A percentile compares a stretch with the other conserved stretches of the same genome.
These are phyloP conservation scores for Eumaeus atala DNA, from an alignment of 1,140 invertebrate genomes.

Conservation along the genomic window DNA sequence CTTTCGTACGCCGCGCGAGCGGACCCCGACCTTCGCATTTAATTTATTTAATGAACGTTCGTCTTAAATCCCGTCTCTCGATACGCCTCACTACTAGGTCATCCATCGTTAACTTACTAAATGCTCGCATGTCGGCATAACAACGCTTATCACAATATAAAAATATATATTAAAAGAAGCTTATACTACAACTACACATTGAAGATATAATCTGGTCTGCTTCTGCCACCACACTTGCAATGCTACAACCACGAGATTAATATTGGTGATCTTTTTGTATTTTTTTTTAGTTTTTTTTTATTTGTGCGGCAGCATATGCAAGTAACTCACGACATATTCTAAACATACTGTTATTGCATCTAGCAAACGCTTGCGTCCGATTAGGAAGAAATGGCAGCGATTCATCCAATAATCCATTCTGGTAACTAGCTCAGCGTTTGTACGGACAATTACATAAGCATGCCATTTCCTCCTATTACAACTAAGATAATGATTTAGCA, in stretches of 20 bases:
- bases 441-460: conserved; percentile 43
- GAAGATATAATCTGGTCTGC: conserved; percentile 64
- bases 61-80: conserved; percentile 12
- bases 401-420: conserved; percentile 20
- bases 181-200: conserved; percentile 69
- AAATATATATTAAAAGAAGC: conserved; percentile 73
- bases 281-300: conserved; percentile 45
- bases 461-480: conserved; percentile 42
- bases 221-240: conserved; percentile 67
- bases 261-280: conserved; percentile 39
- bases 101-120: conserved; percentile 64
- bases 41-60: conserved; percentile 11
- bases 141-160: conserved; percentile 73
- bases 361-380: conserved; percentile 38
- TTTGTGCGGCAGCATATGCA: conserved; percentile 71
- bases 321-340: conserved; percentile 58
- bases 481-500: conserved; percentile 26
- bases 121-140: conserved; percentile 67
- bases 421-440: conserved; percentile 67
- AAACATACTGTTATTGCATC: conserved; percentile 55
- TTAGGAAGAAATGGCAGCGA: conserved; percentile 43
- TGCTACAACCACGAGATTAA: conserved; percentile 41
- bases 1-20: not conserved
- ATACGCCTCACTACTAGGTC: conserved; percentile 20
- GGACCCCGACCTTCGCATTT: not conserved